Evolutionary conservation across 2,113 vertebrate species (phyloP).

Genomic region (Orthochromis indermauri): DNA sequence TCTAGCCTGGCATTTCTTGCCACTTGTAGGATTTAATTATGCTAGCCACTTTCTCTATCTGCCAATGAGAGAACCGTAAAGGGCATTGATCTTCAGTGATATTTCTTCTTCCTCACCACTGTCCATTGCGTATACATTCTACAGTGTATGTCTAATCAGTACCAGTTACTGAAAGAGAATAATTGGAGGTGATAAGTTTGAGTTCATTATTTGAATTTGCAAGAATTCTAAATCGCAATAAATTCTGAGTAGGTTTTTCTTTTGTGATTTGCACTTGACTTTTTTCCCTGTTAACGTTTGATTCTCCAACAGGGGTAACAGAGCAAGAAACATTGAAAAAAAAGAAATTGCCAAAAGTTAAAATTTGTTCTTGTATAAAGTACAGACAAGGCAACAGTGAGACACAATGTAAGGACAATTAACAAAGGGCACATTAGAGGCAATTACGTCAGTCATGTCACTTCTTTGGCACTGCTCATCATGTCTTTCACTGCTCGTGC

Average conservation of each 20-base stretch:
- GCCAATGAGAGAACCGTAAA: not conserved
- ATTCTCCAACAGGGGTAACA: not conserved
- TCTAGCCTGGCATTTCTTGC: not conserved
- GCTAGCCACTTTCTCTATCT: not conserved
- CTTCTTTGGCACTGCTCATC: slow-evolving; percentile 26
- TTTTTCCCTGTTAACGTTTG: not conserved
- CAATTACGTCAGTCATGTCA: not conserved
- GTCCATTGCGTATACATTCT: not conserved
- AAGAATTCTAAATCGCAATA: not conserved
- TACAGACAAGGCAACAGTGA: not conserved
- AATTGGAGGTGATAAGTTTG: not conserved
- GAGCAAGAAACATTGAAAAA: not conserved
- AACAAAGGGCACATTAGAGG: not conserved
- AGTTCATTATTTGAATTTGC: not conserved
- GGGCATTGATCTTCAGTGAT: not conserved
- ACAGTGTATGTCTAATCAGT: not conserved
- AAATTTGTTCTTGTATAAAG: not conserved
- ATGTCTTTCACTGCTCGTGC: slow-evolving; percentile 45
- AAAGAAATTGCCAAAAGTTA: not conserved
- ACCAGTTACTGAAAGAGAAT: not conserved
- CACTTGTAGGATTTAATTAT: not conserved
- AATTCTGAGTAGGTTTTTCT: not conserved
- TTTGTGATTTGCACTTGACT: not conserved
- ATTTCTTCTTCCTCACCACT: not conserved
- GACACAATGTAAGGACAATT: not conserved